Evolutionary conservation across 2,113 vertebrate genomes (phyloP).

Genomic region (Orthonyx spaldingii): DNA sequence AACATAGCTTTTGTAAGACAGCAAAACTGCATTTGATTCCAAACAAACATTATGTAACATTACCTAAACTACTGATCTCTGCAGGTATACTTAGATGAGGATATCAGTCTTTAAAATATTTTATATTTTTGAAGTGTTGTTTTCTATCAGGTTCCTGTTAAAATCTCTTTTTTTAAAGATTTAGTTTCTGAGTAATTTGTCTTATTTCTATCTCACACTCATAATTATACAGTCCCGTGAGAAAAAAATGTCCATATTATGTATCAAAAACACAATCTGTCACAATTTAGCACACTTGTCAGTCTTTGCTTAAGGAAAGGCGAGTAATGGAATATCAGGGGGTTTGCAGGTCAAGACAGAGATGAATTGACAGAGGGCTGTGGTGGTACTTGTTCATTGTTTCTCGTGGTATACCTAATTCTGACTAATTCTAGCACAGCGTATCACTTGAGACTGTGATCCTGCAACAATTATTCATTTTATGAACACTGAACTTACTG

Average conservation of each 20-base stretch:
- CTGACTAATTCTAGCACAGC: not conserved
- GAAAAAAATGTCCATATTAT: not conserved
- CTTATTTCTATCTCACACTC: not conserved
- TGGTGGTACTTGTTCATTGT: not conserved
- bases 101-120: not conserved
- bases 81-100: not conserved
- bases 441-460: not conserved
- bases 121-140: not conserved
- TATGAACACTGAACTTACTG: not conserved
- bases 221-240: not conserved
- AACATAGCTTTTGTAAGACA: not conserved
- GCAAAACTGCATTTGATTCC: not conserved
- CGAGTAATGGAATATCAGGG: not conserved
- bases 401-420: not conserved
- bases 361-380: not conserved
- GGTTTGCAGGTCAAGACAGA: not conserved
- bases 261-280: not conserved
- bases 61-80: not conserved
- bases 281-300: slow-evolving; percentile 4
- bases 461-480: not conserved
- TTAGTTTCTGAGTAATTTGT: not conserved
- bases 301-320: not conserved
- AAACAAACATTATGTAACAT: not conserved
- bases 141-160: not conserved
- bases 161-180: not conserved